These are phyloP conservation scores for Dolichopus griseipennis DNA, from an alignment of 2,888 invertebrate species.

Conservation along the genomic window DNA sequence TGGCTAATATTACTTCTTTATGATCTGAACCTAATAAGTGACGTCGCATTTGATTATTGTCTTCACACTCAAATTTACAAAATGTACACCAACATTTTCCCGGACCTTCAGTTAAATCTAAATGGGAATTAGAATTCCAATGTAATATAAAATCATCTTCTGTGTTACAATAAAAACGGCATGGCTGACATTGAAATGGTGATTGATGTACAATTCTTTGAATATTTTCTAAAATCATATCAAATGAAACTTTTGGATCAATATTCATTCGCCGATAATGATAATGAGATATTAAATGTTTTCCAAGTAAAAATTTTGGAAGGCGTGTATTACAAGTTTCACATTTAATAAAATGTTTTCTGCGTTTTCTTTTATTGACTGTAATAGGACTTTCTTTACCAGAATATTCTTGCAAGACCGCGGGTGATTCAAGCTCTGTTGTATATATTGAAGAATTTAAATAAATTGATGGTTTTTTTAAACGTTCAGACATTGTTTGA, in stretches of 20 bases:
- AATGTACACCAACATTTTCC: conserved; percentile 65
- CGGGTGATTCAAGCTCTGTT: conserved; percentile 15
- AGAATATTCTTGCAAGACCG: background rate
- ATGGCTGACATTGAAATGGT: conserved; percentile 77
- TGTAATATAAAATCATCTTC: conserved; percentile 60
- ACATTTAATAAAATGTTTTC: conserved; percentile 55
- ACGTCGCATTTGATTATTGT: conserved; percentile 55
- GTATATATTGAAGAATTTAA: conserved; percentile 38
- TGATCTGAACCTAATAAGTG: conserved; percentile 61
- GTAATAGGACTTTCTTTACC: background rate
- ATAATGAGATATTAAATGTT: conserved; percentile 77
- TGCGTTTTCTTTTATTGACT: conserved; percentile 48
- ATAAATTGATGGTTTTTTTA: conserved; percentile 41
- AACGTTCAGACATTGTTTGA: conserved; percentile 24
- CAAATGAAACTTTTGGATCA: conserved; percentile 49
- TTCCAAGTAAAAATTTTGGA: conserved; percentile 61
- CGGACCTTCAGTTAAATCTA: conserved; percentile 40
- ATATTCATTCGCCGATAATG: conserved; percentile 66
- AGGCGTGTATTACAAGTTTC: conserved; percentile 64
- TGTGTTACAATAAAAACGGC: conserved; percentile 77
- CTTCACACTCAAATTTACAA: conserved; percentile 60
- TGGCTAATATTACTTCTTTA: conserved; percentile 61
- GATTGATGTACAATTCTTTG: conserved; percentile 68
- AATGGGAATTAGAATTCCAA: conserved; percentile 60
- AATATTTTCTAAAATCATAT: conserved; percentile 67